phyloP scores from a whole-genome alignment of 92 coral and sea anemone species.

The Chrysogorgia sp. region DNA sequence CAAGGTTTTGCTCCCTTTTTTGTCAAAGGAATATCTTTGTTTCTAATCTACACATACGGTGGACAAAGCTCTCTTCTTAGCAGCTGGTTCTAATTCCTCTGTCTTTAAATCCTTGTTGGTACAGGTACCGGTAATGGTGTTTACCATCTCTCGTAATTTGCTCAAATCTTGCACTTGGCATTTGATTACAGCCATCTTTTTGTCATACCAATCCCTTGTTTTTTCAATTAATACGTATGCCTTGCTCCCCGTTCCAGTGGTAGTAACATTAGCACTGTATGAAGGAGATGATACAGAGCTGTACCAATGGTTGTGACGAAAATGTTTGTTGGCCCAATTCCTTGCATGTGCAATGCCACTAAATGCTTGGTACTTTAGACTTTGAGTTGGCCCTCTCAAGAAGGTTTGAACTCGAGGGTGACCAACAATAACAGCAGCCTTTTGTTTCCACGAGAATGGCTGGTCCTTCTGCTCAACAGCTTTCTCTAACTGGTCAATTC shows the following conservation, averaged over 20 bases:
- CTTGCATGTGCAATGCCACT: constrained; percentile 34
- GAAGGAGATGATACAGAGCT: not conserved
- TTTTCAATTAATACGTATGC: constrained; percentile 18
- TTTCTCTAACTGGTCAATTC: constrained; percentile 37
- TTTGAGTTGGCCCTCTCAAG: constrained; percentile 44
- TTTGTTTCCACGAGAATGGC: constrained; percentile 49
- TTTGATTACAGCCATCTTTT: not conserved
- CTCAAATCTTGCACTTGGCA: constrained; percentile 9
- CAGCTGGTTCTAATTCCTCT: constrained; percentile 2
- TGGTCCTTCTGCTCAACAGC: constrained; percentile 35
- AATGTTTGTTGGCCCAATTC: not conserved
- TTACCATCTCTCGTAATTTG: constrained; percentile 29
- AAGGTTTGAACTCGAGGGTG: constrained; percentile 57
- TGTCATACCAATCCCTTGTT: constrained; percentile 29
- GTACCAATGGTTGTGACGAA: not conserved
- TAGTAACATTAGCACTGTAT: constrained; percentile 16
- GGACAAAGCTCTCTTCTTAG: not conserved
- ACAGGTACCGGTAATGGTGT: not conserved
- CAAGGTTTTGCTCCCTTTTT: too few relatives aligned
- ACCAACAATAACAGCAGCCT: constrained; percentile 27
- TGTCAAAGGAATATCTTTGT: not conserved
- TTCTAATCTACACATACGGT: not conserved
- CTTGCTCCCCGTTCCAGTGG: constrained; percentile 9
- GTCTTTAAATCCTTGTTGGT: not conserved
- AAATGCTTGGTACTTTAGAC: constrained; percentile 31